Evolutionary conservation across 2,797 vertebrate genomes (phyloP).

Genomic region (Valencia hispanica): DNA sequence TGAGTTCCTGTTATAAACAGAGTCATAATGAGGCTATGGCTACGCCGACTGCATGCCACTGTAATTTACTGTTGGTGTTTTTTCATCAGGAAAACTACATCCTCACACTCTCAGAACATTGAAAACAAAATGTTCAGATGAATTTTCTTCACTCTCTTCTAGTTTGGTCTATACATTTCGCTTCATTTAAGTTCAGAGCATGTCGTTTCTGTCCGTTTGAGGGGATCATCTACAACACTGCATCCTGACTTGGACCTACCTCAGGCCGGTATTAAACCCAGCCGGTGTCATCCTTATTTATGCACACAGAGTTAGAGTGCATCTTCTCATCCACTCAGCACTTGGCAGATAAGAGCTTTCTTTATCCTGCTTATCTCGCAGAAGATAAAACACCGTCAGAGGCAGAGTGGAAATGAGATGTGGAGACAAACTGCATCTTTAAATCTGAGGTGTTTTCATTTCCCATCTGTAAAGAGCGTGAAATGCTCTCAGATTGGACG

Average conservation of each 20-base stretch:
- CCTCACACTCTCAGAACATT: constrained; percentile 7
- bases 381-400: constrained; percentile 62
- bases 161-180: constrained; percentile 46
- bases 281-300: constrained; percentile 66
- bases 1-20: constrained; percentile 17
- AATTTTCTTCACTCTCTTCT: constrained; percentile 20
- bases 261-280: constrained; percentile 63
- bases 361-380: constrained; percentile 67
- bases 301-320: constrained; percentile 55
- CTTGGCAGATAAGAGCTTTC: constrained; percentile 61
- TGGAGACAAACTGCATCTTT: constrained; percentile 65
- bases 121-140: constrained; percentile 10
- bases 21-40: constrained; percentile 47
- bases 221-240: constrained; percentile 52
- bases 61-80: constrained; percentile 42
- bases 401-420: constrained; percentile 65
- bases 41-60: constrained; percentile 25
- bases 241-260: constrained; percentile 60
- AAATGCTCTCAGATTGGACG: constrained; percentile 56
- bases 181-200: constrained; percentile 52
- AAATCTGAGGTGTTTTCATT: constrained; percentile 71
- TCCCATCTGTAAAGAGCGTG: constrained; percentile 66
- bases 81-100: constrained; percentile 29
- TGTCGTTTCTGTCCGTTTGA: constrained; percentile 20
- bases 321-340: constrained; percentile 63